Evolutionary conservation across 2,888 invertebrate genomes (phyloP).

Genomic region (Xanthorhoe spadicearia): DNA sequence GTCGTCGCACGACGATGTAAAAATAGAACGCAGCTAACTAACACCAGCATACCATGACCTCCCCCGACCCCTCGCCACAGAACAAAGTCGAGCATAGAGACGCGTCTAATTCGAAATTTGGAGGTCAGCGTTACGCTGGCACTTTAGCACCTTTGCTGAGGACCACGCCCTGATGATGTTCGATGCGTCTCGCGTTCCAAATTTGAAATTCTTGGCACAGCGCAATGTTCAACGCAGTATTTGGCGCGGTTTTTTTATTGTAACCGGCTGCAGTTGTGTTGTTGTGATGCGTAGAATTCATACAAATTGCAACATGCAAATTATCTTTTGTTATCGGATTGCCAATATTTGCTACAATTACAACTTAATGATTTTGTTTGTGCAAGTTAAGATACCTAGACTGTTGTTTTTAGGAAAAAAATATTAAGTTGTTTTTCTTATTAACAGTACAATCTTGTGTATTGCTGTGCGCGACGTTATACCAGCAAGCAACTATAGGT

Average conservation of each 20-base stretch:
- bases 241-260: conserved; percentile 28
- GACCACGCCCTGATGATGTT: conserved; percentile 72
- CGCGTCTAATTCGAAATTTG: conserved; percentile 33
- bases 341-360: conserved; percentile 9
- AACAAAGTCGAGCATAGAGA: conserved; percentile 21
- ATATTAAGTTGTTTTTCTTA: too few relatives aligned
- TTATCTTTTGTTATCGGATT: conserved; percentile 13
- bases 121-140: conserved; percentile 52
- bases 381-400: not conserved
- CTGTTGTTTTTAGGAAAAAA: not conserved
- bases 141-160: conserved; percentile 29
- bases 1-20: conserved; percentile 62
- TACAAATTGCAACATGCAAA: conserved; percentile 18
- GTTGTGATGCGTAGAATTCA: conserved; percentile 13
- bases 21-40: conserved; percentile 65
- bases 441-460: too few relatives aligned
- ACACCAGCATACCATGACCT: conserved; percentile 27
- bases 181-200: conserved; percentile 52
- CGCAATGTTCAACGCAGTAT: conserved; percentile 37
- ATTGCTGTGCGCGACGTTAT: too few relatives aligned
- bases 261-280: conserved; percentile 15
- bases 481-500: too few relatives aligned
- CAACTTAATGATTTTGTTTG: not conserved
- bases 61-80: conserved; percentile 7
- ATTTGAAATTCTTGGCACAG: conserved; percentile 65